Evolutionary conservation across 2,113 vertebrate species (phyloP).

Genomic region (Prionailurus bengalensis): DNA sequence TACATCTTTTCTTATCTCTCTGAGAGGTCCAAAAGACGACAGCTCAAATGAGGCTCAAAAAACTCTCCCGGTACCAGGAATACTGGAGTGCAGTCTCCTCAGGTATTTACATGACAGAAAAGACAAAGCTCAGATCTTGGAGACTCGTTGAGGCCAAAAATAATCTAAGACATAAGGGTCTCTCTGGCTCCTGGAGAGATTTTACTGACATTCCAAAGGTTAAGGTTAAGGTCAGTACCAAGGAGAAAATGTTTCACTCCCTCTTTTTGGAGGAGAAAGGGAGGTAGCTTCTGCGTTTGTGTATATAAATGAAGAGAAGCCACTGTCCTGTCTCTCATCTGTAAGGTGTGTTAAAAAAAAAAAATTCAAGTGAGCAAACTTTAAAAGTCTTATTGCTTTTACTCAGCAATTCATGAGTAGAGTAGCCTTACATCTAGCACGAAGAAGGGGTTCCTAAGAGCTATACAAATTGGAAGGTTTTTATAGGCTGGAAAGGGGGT

Average conservation of each 20-base stretch:
- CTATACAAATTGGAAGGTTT: not conserved
- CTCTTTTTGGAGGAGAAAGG: not conserved
- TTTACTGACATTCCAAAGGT: not conserved
- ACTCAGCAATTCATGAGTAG: not conserved
- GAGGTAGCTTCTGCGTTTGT: not conserved
- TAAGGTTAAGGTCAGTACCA: not conserved
- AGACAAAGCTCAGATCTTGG: not conserved
- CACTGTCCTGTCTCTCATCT: not conserved
- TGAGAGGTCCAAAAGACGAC: not conserved
- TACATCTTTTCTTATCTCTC: not conserved
- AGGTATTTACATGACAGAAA: not conserved
- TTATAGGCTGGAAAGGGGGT: not conserved
- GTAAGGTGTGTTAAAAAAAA: not conserved
- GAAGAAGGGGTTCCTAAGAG: not conserved
- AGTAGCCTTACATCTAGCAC: not conserved
- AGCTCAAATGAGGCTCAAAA: not conserved
- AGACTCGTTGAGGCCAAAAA: not conserved
- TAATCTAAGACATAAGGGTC: not conserved
- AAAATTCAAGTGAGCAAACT: not conserved
- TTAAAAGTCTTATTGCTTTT: not conserved
- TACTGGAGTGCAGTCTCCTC: not conserved
- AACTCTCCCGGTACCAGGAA: not conserved
- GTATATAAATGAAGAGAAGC: not conserved
- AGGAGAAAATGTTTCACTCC: not conserved
- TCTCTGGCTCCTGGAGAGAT: not conserved